Evolutionary conservation across 2,797 vertebrate species (phyloP).

Genomic region (Acipenser ruthenus): DNA sequence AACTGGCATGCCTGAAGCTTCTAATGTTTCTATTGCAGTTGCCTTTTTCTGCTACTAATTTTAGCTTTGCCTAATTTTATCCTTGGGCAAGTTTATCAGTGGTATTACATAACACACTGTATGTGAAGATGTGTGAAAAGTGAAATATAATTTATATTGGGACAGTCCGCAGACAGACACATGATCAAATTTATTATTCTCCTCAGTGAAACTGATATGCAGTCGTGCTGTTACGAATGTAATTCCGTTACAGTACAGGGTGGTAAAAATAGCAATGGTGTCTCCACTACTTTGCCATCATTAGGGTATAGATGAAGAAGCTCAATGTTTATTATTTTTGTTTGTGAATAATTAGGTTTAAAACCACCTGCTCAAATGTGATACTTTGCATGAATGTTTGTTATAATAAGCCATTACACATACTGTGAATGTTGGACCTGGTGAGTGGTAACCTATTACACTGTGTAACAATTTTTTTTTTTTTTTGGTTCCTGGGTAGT

Average conservation of each 20-base stretch:
- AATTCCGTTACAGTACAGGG: constrained; percentile 55
- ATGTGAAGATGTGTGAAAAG: not conserved
- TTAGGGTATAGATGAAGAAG: no score
- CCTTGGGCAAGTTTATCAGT: constrained; percentile 9
- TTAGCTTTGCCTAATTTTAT: constrained; percentile 21
- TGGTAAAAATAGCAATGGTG: constrained; percentile 60
- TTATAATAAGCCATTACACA: no score
- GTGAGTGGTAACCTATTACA: no score
- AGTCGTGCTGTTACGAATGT: constrained; percentile 31
- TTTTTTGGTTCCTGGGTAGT: no score
- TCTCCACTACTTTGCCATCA: constrained; percentile 15
- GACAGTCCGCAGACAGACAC: constrained; percentile 23
- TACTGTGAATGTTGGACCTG: no score
- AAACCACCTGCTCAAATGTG: no score
- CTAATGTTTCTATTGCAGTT: constrained; percentile 22
- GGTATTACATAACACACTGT: not conserved
- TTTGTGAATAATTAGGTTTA: no score
- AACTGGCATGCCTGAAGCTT: not conserved
- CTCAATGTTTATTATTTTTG: no score
- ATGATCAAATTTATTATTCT: constrained; percentile 41
- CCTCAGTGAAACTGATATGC: constrained; percentile 29
- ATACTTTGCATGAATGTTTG: no score
- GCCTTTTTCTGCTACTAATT: constrained; percentile 20
- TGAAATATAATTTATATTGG: constrained; percentile 7
- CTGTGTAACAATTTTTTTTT: no score